A percentile compares a stretch with the other conserved stretches of the same genome.
Conservation (phyloP, 2,113 vertebrate species). For the Canis aureus region DNA sequence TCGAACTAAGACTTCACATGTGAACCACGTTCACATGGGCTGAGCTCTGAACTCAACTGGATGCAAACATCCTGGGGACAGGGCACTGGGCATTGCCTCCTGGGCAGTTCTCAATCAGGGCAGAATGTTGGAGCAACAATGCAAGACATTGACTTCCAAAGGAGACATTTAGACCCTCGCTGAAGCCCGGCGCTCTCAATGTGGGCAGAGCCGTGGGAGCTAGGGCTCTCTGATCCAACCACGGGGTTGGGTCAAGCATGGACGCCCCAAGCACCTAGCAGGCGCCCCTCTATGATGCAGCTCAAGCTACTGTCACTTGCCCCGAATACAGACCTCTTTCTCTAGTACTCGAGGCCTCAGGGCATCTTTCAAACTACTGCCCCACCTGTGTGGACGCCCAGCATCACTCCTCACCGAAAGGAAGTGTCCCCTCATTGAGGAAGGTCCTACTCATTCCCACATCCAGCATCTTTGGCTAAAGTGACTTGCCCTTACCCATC, state of each 20-base stretch:
- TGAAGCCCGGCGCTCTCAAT: neutral
- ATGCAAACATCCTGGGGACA: neutral
- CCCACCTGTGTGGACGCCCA: accelerated
- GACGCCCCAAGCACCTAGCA: neutral
- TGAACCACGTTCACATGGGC: neutral
- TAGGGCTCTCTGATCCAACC: neutral
- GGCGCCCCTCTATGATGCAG: neutral
- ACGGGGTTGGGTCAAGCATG: neutral
- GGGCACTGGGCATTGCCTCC: neutral
- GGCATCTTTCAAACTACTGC: neutral
- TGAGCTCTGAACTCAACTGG: neutral
- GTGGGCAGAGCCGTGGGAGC: neutral
- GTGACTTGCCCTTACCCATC: neutral
- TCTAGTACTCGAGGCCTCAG: accelerated
- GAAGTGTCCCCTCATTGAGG: no score
- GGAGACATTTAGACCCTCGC: neutral
- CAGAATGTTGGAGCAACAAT: neutral
- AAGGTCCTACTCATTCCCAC: neutral
- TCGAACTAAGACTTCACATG: neutral
- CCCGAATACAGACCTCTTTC: neutral
- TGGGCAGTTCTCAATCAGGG: neutral
- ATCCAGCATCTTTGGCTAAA: neutral
- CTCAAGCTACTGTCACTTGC: neutral
- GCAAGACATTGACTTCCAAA: neutral
- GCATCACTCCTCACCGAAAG: neutral